Percentiles rank a stretch among this genome's conserved stretches.
Evolutionary conservation across 2,888 invertebrate species (phyloP).

Genomic region (Blastobasis lacticolella): DNA sequence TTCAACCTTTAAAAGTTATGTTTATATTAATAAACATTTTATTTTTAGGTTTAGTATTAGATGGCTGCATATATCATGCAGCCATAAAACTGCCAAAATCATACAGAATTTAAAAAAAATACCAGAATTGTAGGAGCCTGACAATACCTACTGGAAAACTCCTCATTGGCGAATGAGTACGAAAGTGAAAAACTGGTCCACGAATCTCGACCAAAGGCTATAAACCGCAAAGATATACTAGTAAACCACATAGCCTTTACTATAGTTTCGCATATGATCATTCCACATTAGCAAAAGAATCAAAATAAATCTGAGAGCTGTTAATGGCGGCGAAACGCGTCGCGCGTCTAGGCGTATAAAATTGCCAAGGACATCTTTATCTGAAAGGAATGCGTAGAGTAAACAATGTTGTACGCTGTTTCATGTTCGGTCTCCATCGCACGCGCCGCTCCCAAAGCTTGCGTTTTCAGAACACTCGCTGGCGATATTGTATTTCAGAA

Average conservation of each 20-base stretch:
- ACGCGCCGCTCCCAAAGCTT: constrained; percentile 41
- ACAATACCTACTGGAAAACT: no score
- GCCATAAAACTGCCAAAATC: no score
- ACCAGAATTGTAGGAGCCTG: no score
- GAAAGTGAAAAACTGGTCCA: no score
- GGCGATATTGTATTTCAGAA: not conserved
- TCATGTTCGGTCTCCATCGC: constrained; percentile 33
- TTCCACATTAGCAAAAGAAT: constrained; percentile 31
- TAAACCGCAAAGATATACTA: no score
- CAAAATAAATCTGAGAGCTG: constrained; percentile 38
- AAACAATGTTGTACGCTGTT: constrained; percentile 61
- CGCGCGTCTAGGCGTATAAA: constrained; percentile 48
- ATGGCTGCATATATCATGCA: no score
- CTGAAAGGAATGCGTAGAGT: constrained; percentile 64
- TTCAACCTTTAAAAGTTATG: no score
- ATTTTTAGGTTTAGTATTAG: no score
- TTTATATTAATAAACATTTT: no score
- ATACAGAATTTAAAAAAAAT: no score
- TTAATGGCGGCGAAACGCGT: constrained; percentile 24
- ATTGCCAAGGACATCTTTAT: constrained; percentile 70
- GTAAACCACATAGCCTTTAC: not conserved
- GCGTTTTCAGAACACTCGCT: constrained; percentile 1
- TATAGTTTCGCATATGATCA: not conserved
- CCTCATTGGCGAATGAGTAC: no score
- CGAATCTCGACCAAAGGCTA: no score